Evolutionary conservation across 2,888 invertebrate species (phyloP).

Genomic region (Trileptium ribeirensis): DNA sequence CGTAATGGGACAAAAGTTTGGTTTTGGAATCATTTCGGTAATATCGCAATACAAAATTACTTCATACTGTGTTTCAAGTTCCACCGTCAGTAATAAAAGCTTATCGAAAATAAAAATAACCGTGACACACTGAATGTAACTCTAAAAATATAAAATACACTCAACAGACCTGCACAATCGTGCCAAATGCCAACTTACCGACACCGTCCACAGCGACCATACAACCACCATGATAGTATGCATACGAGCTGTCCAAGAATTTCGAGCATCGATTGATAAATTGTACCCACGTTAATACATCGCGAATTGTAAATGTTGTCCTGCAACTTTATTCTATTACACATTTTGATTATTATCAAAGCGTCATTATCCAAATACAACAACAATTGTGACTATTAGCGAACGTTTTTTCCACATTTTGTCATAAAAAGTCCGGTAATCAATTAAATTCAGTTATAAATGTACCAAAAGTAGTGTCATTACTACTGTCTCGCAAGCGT

Average conservation of each 20-base stretch:
- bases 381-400: too few relatives aligned
- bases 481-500: too few relatives aligned
- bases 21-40: not conserved
- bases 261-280: conserved; percentile 67
- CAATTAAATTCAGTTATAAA: too few relatives aligned
- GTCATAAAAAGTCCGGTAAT: not conserved
- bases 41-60: too few relatives aligned
- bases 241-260: conserved; percentile 51
- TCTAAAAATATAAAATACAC: too few relatives aligned
- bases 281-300: conserved; percentile 81
- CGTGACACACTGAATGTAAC: not conserved
- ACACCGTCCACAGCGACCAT: conserved; percentile 84
- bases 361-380: too few relatives aligned
- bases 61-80: too few relatives aligned
- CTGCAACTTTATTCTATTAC: conserved; percentile 53
- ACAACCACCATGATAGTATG: conserved; percentile 80
- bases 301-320: conserved; percentile 78
- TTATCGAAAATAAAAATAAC: not conserved
- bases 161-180: too few relatives aligned
- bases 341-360: too few relatives aligned
- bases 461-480: too few relatives aligned
- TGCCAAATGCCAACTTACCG: too few relatives aligned
- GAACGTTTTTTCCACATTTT: not conserved
- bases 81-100: not conserved
- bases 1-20: not conserved